Evolutionary conservation across 64 coral and sea anemone species (phyloP).

Genomic region (Cladopsammia gracilis): DNA sequence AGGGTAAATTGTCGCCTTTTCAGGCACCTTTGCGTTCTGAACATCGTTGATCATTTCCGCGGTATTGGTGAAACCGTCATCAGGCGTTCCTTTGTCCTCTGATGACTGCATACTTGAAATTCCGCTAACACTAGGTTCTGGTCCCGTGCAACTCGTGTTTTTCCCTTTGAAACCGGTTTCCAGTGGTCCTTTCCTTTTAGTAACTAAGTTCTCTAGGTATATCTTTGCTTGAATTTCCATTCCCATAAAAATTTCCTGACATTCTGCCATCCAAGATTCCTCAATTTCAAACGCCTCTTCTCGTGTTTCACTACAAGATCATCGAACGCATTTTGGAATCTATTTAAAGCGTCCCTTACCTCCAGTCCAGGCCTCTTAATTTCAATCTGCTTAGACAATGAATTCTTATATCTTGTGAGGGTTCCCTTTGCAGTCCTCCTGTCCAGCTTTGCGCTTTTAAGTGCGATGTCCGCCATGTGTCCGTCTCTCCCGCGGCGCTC

Average conservation of each 20-base stretch:
- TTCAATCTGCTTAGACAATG: constrained; percentile 3
- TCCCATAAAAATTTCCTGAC: constrained; percentile 68
- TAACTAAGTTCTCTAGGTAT: constrained; percentile 42
- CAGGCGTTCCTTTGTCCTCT: background rate
- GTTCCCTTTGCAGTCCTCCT: constrained; percentile 63
- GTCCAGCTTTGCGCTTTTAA: constrained; percentile 36
- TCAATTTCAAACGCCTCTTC: constrained; percentile 22
- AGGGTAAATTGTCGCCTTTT: background rate
- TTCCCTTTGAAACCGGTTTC: background rate
- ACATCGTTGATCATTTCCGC: background rate
- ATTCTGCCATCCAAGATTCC: constrained; percentile 27
- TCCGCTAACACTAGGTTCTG: background rate
- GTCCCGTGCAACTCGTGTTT: background rate
- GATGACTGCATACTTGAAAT: constrained; percentile 17
- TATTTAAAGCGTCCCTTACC: constrained; percentile 20
- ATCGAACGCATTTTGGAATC: constrained; percentile 14
- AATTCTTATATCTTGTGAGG: constrained; percentile 40
- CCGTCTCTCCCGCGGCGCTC: background rate
- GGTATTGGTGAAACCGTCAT: background rate
- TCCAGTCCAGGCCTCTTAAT: constrained; percentile 26
- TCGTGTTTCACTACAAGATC: constrained; percentile 35
- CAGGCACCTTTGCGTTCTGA: background rate
- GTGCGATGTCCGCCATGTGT: background rate
- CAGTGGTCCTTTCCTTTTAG: background rate
- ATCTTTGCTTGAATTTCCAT: constrained; percentile 49